Conservation (phyloP, 2,888 invertebrate species). For the Eilema caniola region DNA sequence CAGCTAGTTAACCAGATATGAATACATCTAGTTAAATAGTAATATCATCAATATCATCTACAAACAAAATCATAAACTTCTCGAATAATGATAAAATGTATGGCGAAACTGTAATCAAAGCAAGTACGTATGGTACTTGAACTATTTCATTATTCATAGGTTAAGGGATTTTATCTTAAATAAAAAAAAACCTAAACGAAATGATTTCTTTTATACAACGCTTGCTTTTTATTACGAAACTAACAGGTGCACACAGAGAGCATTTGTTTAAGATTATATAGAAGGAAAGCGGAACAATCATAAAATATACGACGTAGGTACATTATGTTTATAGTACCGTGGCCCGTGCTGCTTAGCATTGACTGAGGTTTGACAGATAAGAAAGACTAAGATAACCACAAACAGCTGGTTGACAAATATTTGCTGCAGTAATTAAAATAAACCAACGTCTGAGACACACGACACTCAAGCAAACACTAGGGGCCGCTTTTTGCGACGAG, state of each 20-base stretch:
- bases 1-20: not conserved
- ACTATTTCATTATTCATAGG: too few relatives aligned
- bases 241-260: slow-evolving; percentile 20
- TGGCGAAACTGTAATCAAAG: not conserved
- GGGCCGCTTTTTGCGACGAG: slow-evolving; percentile 65
- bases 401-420: slow-evolving; percentile 82
- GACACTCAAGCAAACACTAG: slow-evolving; percentile 66
- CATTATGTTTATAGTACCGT: slow-evolving; percentile 58
- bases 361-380: slow-evolving; percentile 87
- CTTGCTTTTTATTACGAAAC: slow-evolving; percentile 23
- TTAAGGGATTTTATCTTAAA: not conserved
- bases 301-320: slow-evolving; percentile 37
- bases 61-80: not conserved
- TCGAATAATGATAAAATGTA: not conserved
- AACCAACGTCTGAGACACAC: slow-evolving; percentile 66
- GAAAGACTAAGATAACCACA: slow-evolving; percentile 79
- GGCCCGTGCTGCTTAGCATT: slow-evolving; percentile 81
- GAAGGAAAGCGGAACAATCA: slow-evolving; percentile 38
- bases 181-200: not conserved
- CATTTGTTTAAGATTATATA: slow-evolving; percentile 30
- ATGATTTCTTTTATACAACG: not conserved
- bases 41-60: not conserved
- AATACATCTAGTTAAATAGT: not conserved
- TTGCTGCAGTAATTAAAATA: slow-evolving; percentile 81
- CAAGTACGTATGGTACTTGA: too few relatives aligned